Base-by-base conservation (phyloP, 2,888 invertebrate genomes). In the Plebejus anna region DNA sequence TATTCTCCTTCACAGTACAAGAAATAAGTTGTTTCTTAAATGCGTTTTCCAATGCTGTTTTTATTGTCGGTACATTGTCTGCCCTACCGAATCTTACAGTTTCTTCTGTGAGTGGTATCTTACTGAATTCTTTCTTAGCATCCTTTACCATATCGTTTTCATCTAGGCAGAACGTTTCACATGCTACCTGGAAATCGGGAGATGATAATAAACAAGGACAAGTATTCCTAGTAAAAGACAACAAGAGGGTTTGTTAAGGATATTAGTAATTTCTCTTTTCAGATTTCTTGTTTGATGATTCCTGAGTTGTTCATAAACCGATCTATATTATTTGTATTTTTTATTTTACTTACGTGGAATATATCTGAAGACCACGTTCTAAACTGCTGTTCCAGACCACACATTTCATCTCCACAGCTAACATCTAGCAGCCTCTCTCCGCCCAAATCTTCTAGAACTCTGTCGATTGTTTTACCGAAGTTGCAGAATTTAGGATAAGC, bases 401-500 rank as follows among this genome's bases (percentile, higher is more conserved):
- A 98, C 95, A 99, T 96, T 92, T 99, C 99, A 87, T 99, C 99
- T 0, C 98, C 99, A 78, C 96, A 96, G 0, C 96, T 96, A 81
- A 98, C 89, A 82, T 97, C 96, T 76, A 96, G 87, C 76, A 99
- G 94, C 78, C 98, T 95, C 87, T 98, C 98, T 0, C 98, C 98
- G 0, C 98, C 98, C 75, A 99, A 92, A 84, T 98, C 97, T 0
- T 96, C 96, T 16, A 99, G 92, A 76, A 98, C 95, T 86, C 97
- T 97, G 87, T 99, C 98, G 76, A 99, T 96, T 83, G 97, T 98
- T 85, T 97, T 97, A 0, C 98, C 98, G 84, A 98, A 99, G 55
- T 98, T 97, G 88, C 98, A 98, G 87, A 98, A 99, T 88, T 98
- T 98, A 0, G 99, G 99, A 88, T 99, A 99, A 0, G 98, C 98